phyloP scores from a whole-genome alignment of 2,888 invertebrate species.

The Andrena flavipes region DNA sequence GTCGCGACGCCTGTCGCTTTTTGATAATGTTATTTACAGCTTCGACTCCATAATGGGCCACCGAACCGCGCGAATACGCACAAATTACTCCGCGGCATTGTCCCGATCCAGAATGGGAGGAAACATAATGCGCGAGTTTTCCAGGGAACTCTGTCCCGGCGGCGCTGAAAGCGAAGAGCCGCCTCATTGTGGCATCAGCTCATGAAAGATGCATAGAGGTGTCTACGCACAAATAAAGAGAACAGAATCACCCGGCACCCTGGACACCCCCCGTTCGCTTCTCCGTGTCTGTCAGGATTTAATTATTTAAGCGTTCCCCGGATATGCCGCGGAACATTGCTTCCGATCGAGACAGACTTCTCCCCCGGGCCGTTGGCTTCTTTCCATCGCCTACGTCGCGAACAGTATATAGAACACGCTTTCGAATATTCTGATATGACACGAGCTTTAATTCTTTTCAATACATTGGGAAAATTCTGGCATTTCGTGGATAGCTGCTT shows the following conservation, averaged over 20 bases:
- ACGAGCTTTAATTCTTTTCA: constrained; percentile 24
- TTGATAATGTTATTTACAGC: constrained; percentile 67
- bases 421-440: neutral
- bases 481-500: neutral
- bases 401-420: neutral
- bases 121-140: constrained; percentile 25
- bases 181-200: constrained; percentile 10
- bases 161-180: constrained; percentile 34
- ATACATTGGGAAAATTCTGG: constrained; percentile 13
- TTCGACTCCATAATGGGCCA: constrained; percentile 55
- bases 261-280: neutral
- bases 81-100: constrained; percentile 47
- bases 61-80: constrained; percentile 41
- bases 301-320: constrained; percentile 12
- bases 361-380: neutral
- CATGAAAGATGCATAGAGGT: constrained; percentile 37
- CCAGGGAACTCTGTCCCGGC: constrained; percentile 18
- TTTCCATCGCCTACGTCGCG: neutral
- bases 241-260: constrained; percentile 14
- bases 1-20: constrained; percentile 57
- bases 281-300: constrained; percentile 15
- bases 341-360: neutral
- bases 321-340: neutral
- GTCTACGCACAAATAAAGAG: constrained; percentile 23
- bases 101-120: constrained; percentile 22